Conservation (phyloP, 2,113 vertebrate genomes). For the Hydrolagus affinis region DNA sequence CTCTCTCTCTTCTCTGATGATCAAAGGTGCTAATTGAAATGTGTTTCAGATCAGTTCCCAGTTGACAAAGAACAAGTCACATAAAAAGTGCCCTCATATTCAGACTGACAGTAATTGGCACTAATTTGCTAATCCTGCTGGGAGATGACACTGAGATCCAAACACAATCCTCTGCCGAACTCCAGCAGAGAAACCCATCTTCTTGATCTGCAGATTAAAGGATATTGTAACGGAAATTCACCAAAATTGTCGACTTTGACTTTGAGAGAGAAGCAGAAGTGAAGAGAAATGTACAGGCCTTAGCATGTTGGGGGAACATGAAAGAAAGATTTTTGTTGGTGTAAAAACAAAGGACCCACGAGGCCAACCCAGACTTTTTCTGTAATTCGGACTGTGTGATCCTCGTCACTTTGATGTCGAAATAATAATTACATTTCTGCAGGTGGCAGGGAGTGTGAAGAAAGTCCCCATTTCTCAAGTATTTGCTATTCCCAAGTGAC, state of each 20-base stretch:
- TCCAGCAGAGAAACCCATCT: not conserved
- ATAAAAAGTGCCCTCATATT: not conserved
- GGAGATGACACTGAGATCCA: not conserved
- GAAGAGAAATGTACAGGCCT: not conserved
- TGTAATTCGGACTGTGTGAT: not conserved
- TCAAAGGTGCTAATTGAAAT: not conserved
- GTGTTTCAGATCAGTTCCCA: not conserved
- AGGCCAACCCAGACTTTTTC: not conserved
- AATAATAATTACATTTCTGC: not conserved
- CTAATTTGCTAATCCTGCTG: not conserved
- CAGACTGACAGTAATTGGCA: not conserved
- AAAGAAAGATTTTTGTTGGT: not conserved
- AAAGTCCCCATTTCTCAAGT: not conserved
- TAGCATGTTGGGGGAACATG: too few species aligned
- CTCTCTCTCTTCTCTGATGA: not conserved
- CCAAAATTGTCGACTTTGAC: not conserved
- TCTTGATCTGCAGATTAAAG: not conserved
- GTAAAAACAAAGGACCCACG: not conserved
- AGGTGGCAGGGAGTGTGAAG: not conserved
- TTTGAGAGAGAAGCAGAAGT: not conserved
- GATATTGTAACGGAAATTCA: too few species aligned
- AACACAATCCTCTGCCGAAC: too few species aligned
- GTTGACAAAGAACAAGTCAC: not conserved
- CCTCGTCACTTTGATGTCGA: not conserved
- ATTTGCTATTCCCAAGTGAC: not conserved